Conservation (phyloP, 2,113 vertebrate genomes). For the Pelmatolapia mariae region DNA sequence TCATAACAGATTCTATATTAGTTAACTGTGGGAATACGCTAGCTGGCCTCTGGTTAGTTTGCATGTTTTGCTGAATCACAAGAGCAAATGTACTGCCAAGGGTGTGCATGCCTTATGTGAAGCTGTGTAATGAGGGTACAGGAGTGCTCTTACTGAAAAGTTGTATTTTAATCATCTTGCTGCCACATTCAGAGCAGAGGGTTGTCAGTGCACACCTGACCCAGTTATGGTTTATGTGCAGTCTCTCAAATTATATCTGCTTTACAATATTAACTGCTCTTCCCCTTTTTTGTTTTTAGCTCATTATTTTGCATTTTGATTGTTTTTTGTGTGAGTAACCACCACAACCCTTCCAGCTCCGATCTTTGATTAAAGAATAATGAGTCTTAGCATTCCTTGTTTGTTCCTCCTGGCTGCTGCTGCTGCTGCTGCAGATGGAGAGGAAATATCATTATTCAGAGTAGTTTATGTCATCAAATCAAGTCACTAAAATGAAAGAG, state of each 20-base stretch:
- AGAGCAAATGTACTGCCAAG: background rate
- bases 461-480: background rate
- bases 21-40: background rate
- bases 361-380: background rate
- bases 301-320: background rate
- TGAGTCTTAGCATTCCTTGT: background rate
- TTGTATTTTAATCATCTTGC: background rate
- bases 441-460: background rate
- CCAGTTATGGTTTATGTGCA: background rate
- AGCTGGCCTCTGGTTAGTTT: background rate
- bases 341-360: accelerated
- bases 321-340: background rate
- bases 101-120: background rate
- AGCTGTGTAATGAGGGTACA: accelerated
- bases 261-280: background rate
- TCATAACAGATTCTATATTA: background rate
- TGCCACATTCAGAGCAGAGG: background rate
- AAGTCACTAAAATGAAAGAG: background rate
- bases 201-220: background rate
- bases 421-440: background rate
- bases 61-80: background rate
- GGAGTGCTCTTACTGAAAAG: accelerated
- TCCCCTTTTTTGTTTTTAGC: background rate
- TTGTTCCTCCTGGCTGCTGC: background rate
- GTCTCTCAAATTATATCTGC: background rate